phyloP scores from a whole-genome alignment of 1,140 invertebrate genomes.

The Diachasma alloeum region DNA sequence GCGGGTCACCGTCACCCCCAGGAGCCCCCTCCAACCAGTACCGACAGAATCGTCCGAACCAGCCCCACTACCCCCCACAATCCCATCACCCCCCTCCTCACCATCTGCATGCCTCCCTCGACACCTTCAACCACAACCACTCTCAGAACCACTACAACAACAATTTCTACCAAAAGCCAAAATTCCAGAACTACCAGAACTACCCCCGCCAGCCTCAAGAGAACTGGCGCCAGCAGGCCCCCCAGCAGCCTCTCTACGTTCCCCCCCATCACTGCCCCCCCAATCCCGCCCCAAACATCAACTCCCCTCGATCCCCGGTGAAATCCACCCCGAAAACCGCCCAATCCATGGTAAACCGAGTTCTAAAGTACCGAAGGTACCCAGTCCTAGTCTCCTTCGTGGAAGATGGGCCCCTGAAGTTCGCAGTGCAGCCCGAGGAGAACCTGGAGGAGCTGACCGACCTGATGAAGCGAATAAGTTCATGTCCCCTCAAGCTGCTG shows the following conservation, averaged over 20 bases:
- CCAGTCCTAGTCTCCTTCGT: constrained; percentile 77
- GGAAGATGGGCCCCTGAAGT: constrained; percentile 77
- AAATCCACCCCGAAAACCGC: neutral
- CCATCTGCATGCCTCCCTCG: too few species aligned
- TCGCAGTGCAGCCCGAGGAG: constrained; percentile 74
- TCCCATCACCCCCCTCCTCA: neutral
- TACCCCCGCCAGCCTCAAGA: neutral
- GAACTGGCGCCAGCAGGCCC: neutral
- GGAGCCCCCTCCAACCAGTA: neutral
- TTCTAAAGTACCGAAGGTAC: constrained; percentile 63
- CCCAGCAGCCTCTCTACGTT: neutral
- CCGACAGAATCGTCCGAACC: neutral
- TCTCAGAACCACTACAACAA: neutral
- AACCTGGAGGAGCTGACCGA: constrained; percentile 67
- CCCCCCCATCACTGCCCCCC: neutral
- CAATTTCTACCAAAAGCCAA: neutral
- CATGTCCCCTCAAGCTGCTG: constrained; percentile 59
- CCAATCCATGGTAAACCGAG: neutral
- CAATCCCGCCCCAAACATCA: neutral
- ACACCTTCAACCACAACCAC: too few species aligned
- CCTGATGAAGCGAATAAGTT: constrained; percentile 75
- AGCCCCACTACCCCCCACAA: neutral
- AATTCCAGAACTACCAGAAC: neutral
- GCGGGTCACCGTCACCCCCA: neutral
- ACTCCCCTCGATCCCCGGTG: neutral